Base-by-base conservation (phyloP, 2,888 invertebrate species). In the Autographa pulchrina region DNA sequence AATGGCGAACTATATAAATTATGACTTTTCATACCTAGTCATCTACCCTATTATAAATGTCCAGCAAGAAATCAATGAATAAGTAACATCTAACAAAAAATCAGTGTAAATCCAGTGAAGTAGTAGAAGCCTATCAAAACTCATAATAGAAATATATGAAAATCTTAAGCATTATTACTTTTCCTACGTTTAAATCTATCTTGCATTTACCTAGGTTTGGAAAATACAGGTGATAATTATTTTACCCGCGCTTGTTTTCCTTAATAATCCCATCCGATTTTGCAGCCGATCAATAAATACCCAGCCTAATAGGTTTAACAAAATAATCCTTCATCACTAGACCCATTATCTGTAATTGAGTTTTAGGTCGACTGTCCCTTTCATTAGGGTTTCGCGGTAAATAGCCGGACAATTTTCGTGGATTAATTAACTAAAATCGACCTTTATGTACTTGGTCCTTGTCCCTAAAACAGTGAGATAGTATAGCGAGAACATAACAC, bases 301-400 rank as follows among this genome's bases (percentile, higher is more conserved):
- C 54, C 25, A 56, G 25, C 54, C 20, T 56, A 48, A 64, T 35
- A 48, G 52, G 54, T 60, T 60, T 25, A 76, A 67, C 62, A 35
- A 32, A 35, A 38, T 66, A 56, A 69, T 48, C 16, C 31, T 6
- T 3, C 8, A 48, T 48, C 59, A 43, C 48, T 54, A 48, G 20
- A 14, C 9, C 41, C 63, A 62, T 80, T 74, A 70, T 14, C 35
- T 54, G 11, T 71, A 71, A 70, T 73, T 70, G 58, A 68, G 56
- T 68, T 60, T 38, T 62, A 70, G 59, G 58, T 56, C 41, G 58
- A 56, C 72, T 61, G 67, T 35, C 31, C 69, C 54, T 66, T 70
- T 65, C 18, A 63, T 67, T 56, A 69, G 9, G 54, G 43, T 38
- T 43, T 25, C 43, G 52, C 31, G 60, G 31, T 58, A 63, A 72